A percentile compares a stretch with the other conserved stretches of the same genome.
Evolutionary conservation across 2,113 vertebrate species (phyloP).

Genomic region (Verasper variegatus): DNA sequence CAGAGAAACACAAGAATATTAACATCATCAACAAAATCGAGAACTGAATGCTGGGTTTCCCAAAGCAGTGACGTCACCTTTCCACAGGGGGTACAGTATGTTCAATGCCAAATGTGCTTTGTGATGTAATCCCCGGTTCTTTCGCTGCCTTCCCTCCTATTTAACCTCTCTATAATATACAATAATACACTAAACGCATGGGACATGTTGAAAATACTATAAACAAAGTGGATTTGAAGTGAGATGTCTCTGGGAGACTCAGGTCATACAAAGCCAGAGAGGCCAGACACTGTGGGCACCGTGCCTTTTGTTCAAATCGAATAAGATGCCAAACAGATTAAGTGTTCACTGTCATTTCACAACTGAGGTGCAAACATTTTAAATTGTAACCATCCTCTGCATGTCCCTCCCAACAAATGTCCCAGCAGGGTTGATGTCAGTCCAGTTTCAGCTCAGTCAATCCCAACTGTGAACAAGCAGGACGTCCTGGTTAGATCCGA

Average conservation of each 20-base stretch:
- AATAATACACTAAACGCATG: not conserved
- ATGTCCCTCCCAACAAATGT: not conserved
- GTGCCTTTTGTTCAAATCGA: not conserved
- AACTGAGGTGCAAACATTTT: conserved; percentile 4
- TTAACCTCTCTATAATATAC: not conserved
- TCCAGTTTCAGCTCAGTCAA: conserved; percentile 3
- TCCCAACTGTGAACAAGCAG: not conserved
- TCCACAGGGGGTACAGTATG: not conserved
- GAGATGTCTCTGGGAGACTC: conserved; percentile 12
- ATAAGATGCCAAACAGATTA: not conserved
- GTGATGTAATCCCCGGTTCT: not conserved
- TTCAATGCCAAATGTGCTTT: not conserved
- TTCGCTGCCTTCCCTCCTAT: no score
- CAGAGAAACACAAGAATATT: conserved; percentile 11
- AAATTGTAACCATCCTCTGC: not conserved
- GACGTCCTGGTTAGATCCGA: no score
- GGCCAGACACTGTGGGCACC: not conserved
- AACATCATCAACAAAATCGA: conserved; percentile 6
- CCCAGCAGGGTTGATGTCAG: conserved; percentile 4
- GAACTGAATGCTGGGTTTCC: not conserved
- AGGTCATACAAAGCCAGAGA: not conserved
- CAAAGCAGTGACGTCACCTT: not conserved
- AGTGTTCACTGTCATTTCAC: not conserved
- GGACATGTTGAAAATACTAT: not conserved
- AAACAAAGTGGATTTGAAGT: not conserved